phyloP scores from a whole-genome alignment of 2,113 vertebrate species.

The Camelus dromedarius region DNA sequence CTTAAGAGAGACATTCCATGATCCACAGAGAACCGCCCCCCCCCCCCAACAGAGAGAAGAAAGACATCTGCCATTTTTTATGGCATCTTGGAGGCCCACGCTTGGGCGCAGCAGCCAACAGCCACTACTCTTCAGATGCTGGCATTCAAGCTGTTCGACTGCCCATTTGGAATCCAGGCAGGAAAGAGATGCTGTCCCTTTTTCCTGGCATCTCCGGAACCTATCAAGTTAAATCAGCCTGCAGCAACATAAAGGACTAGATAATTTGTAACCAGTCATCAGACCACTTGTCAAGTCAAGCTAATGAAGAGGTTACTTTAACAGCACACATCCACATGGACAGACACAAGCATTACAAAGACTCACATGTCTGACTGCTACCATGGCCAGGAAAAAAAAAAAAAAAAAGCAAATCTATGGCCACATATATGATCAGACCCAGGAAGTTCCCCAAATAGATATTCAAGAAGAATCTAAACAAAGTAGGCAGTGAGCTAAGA shows the following conservation, averaged over 20 bases:
- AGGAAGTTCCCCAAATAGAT: not conserved
- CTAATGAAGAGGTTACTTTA: slow-evolving; percentile 66
- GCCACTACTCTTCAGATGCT: not conserved
- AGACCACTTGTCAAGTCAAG: slow-evolving; percentile 61
- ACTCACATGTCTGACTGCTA: not conserved
- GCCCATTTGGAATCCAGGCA: not conserved
- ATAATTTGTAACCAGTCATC: slow-evolving; percentile 74
- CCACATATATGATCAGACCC: not conserved
- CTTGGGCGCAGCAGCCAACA: not conserved
- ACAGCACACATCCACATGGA: not conserved
- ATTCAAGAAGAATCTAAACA: not conserved
- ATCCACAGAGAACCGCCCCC: not conserved
- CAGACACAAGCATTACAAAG: not conserved
- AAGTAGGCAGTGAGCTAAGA: not conserved
- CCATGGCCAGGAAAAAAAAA: not conserved
- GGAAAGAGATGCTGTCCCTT: slow-evolving; percentile 6
- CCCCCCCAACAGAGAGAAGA: not conserved
- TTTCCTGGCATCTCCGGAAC: slow-evolving; percentile 39
- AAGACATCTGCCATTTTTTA: not conserved
- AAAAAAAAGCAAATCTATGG: not conserved
- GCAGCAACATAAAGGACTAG: slow-evolving; percentile 48
- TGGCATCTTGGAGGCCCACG: not conserved
- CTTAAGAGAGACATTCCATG: not conserved
- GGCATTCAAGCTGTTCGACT: not conserved
- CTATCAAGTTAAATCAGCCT: slow-evolving; percentile 59